These are phyloP conservation scores for Psettodes erumei DNA, from an alignment of 2,113 vertebrate species.

Conservation along the genomic window DNA sequence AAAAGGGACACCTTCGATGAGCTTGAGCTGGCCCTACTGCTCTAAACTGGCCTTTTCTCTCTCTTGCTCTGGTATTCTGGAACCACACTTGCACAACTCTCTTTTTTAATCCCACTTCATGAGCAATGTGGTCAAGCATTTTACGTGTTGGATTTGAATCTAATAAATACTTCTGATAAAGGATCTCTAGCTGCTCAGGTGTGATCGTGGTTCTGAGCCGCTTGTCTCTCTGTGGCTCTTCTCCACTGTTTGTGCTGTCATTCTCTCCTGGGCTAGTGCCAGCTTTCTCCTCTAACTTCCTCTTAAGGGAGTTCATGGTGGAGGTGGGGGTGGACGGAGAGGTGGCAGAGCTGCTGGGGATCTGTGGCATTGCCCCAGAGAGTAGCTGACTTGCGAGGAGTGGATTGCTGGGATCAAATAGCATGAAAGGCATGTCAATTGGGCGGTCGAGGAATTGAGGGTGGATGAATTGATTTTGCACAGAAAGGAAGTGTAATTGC, in stretches of 20 bases:
- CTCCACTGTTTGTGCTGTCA: conserved; percentile 94
- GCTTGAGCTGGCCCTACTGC: conserved; percentile 97
- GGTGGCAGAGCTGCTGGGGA: conserved; percentile 93
- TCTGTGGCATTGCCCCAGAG: conserved; percentile 93
- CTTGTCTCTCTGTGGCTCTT: conserved; percentile 97
- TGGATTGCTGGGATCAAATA: conserved; percentile 98
- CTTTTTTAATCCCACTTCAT: conserved; percentile 98
- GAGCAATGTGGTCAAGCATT: conserved; percentile 99
- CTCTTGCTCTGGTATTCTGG: conserved; percentile 96
- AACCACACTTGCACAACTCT: conserved; percentile 99
- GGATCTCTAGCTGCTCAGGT: conserved; percentile 96
- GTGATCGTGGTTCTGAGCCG: conserved; percentile 98
- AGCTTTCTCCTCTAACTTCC: conserved; percentile 98
- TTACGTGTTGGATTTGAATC: conserved; percentile 99
- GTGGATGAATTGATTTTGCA: conserved; percentile 98
- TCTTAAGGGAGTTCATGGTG: conserved; percentile 97
- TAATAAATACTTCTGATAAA: conserved; percentile 98
- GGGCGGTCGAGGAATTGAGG: conserved; percentile 96
- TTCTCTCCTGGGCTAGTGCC: conserved; percentile 96
- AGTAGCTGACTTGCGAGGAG: conserved; percentile 95
- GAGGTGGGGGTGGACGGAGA: conserved; percentile 96
- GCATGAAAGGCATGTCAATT: conserved; percentile 98
- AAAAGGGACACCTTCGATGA: conserved; percentile 96
- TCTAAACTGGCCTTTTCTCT: conserved; percentile 97
- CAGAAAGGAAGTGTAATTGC: conserved; percentile 97